Conservation (phyloP, 2,113 vertebrate genomes). For the Campylomormyrus numenius region DNA sequence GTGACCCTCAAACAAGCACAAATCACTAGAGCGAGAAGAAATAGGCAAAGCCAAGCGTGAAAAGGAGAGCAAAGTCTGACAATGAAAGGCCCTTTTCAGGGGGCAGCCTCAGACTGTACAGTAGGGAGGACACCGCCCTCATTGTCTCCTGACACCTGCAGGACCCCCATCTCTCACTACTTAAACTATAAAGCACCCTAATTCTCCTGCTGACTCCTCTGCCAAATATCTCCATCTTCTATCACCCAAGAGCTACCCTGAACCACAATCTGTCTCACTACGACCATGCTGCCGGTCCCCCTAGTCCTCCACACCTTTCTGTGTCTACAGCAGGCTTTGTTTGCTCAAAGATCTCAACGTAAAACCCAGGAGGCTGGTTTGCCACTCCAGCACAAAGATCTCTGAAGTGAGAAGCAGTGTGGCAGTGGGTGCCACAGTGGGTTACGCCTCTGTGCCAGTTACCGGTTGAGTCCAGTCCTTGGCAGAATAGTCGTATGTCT, state of each 20-base stretch:
- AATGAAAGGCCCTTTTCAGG: background rate
- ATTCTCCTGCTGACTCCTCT: background rate
- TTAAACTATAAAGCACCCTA: background rate
- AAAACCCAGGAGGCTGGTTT: background rate
- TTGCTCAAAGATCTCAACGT: background rate
- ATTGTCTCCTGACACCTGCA: background rate
- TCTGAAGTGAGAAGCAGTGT: background rate
- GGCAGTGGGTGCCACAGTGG: background rate
- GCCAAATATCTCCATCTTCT: background rate
- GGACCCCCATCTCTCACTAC: background rate
- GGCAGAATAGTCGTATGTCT: background rate
- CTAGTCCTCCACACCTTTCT: background rate
- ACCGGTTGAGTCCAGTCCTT: background rate
- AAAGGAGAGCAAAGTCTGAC: background rate
- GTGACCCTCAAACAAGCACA: background rate
- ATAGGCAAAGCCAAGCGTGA: background rate
- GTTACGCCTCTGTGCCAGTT: background rate
- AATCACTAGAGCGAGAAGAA: background rate
- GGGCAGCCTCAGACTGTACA: background rate
- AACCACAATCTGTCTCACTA: background rate
- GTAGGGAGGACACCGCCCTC: background rate
- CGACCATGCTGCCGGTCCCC: background rate
- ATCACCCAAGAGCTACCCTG: background rate
- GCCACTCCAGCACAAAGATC: background rate
- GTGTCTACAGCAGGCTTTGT: background rate